A percentile compares a stretch with the other conserved stretches of the same genome.
These are phyloP conservation scores for Chrysemys picta DNA, from an alignment of 2,113 vertebrate genomes.

Conservation along the genomic window DNA sequence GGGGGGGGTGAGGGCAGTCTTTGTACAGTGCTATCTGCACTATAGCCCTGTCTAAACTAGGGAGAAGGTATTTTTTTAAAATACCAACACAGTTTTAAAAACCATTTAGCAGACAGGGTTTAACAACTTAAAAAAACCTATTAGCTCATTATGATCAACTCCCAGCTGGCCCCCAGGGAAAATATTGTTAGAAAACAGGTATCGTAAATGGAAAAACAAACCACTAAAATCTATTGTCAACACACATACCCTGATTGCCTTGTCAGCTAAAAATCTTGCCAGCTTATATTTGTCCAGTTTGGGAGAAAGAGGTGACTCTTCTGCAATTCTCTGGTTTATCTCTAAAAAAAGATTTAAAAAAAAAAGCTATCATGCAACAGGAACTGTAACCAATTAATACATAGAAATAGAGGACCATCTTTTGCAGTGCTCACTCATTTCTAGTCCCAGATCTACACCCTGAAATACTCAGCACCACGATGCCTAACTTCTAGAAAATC, in stretches of 20 bases:
- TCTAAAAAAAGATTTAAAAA: slow-evolving; percentile 35
- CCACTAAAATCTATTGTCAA: not conserved
- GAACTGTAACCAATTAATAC: not conserved
- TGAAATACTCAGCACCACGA: not conserved
- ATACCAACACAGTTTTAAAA: not conserved
- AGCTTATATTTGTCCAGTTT: slow-evolving; percentile 64
- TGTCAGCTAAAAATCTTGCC: slow-evolving; percentile 62
- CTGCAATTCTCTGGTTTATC: slow-evolving; percentile 7
- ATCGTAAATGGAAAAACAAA: not conserved
- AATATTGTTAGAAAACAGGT: not conserved
- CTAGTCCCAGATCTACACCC: not conserved
- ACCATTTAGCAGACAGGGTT: not conserved
- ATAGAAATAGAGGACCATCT: not conserved
- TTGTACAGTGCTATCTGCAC: not conserved
- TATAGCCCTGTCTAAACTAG: not conserved
- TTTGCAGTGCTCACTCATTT: not conserved
- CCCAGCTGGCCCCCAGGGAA: not conserved
- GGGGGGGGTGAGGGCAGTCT: not conserved
- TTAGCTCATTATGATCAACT: not conserved
- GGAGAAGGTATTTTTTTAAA: not conserved
- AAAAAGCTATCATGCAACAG: not conserved
- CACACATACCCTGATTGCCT: slow-evolving; percentile 61
- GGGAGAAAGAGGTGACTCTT: slow-evolving; percentile 26
- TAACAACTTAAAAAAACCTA: not conserved
- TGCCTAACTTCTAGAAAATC: not conserved